Evolutionary conservation across 2,888 invertebrate genomes (phyloP), one percentile per base, ranked within the genome.

Genomic region (Ophioninae sp.): DNA sequence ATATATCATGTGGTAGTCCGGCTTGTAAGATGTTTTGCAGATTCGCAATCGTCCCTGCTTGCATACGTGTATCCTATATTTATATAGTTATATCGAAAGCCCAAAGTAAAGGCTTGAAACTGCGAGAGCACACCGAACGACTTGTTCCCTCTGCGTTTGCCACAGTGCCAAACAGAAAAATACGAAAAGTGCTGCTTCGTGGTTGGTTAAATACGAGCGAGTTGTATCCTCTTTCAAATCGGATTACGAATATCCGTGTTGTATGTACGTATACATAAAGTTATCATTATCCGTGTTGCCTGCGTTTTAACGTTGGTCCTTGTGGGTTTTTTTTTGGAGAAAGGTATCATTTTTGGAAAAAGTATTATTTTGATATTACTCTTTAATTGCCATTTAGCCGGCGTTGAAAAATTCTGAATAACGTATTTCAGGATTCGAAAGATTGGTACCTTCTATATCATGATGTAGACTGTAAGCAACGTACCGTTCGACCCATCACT

Each of bases 191-290:
- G 79, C 79, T 79, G 84, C 79, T 84, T 23, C 72, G 68, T 56
- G 44, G 67, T 59, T 72, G 84, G 81, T 82, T 84, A 82, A 84
- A 84, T 82, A 82, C 81, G 84, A 81, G 75, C 79, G 72, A 59
- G 76, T 72, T 76, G 3, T 81, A 69, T 72, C 65, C 74, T 80
- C 78, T 68, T 76, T 79, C 51, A 59, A 73, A 51, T 72, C 41
- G 68, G 68, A 67, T 72, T 79, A 58, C 59, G 39, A 30, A 67
- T 37, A 56, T 30, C 37, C 39, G 37, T 17, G 22, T 44, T 69
- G 30, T 58, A 56, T 56, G 58, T n/a, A 20, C 58, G 8, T 37
- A 58, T n/a, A 71, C 20, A 37, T 37, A 20, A n/a, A 44, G 22
- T 8, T 30, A 69, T 3, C 17, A 2, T 51, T 17, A 13, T 0